These are phyloP conservation scores for Volucella inanis DNA, from an alignment of 2,888 invertebrate genomes.

Conservation along the genomic window DNA sequence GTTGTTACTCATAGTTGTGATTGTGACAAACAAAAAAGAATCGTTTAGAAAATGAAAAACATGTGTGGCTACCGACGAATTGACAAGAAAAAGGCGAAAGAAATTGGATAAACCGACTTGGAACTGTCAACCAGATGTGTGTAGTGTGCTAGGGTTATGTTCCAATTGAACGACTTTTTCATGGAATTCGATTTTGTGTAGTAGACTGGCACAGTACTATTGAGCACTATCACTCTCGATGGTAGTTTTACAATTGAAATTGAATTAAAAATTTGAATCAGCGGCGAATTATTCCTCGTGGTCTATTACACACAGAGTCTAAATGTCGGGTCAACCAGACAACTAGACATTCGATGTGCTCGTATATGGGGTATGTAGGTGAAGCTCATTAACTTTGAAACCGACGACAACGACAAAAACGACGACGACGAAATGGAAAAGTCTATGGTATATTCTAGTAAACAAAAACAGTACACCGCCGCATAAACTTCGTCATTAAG, in stretches of 20 bases:
- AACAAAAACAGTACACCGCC: constrained; percentile 24
- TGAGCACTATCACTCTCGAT: constrained; percentile 39
- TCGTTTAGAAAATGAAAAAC: constrained; percentile 60
- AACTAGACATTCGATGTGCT: constrained; percentile 46
- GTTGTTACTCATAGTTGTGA: constrained; percentile 58
- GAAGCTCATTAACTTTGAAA: constrained; percentile 47
- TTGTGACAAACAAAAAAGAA: constrained; percentile 27
- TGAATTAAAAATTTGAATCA: constrained; percentile 52
- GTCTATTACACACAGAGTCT: constrained; percentile 56
- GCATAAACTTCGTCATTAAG: constrained; percentile 55
- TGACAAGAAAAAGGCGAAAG: constrained; percentile 37
- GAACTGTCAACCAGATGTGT: constrained; percentile 72
- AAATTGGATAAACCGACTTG: constrained; percentile 32
- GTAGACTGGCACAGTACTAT: background rate
- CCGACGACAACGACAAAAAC: constrained; percentile 11
- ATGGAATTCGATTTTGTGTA: background rate
- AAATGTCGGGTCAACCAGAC: constrained; percentile 42
- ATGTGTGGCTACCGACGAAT: constrained; percentile 55
- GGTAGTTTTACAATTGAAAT: constrained; percentile 40
- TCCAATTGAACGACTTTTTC: constrained; percentile 56
- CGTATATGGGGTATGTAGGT: constrained; percentile 28
- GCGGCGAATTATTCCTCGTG: constrained; percentile 51
- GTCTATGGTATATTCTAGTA: constrained; percentile 33
- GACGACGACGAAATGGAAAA: background rate
- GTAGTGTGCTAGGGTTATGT: constrained; percentile 40